phyloP scores from a whole-genome alignment of 2,113 vertebrate genomes.

The Ploceus nigricollis region DNA sequence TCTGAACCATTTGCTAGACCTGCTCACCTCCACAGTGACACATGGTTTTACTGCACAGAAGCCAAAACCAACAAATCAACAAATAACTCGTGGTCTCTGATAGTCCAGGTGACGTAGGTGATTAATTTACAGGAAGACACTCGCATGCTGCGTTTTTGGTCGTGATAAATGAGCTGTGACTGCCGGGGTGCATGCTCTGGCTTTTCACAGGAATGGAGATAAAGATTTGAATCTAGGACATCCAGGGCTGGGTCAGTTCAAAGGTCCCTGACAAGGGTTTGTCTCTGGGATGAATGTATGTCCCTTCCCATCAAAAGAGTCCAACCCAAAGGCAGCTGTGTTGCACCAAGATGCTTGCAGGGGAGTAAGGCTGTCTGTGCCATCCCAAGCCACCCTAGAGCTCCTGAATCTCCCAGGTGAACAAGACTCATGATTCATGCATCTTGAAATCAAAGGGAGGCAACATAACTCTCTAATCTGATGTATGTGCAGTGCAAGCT shows the following conservation, averaged over 20 bases:
- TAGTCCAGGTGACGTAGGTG: not conserved
- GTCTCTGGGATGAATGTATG: not conserved
- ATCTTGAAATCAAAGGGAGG: not conserved
- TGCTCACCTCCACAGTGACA: not conserved
- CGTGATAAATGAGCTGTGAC: not conserved
- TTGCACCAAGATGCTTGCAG: not conserved
- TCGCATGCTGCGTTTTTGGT: not conserved
- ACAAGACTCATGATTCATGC: not conserved
- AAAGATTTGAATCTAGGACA: not conserved
- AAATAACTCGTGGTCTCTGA: constrained; percentile 3
- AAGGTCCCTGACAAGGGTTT: not conserved
- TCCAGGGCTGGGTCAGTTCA: not conserved
- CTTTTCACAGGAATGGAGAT: not conserved
- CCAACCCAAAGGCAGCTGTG: not conserved
- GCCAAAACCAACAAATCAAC: constrained; percentile 53
- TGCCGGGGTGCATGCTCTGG: not conserved
- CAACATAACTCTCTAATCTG: not conserved
- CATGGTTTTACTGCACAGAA: not conserved
- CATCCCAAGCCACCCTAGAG: not conserved
- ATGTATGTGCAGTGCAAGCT: not conserved
- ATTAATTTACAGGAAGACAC: constrained; percentile 36
- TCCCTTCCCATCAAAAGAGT: not conserved
- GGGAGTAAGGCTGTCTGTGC: not conserved
- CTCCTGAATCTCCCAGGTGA: not conserved
- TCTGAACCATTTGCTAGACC: constrained; percentile 19